Conservation (phyloP, 2,797 vertebrate species). For the Valencia hispanica region DNA sequence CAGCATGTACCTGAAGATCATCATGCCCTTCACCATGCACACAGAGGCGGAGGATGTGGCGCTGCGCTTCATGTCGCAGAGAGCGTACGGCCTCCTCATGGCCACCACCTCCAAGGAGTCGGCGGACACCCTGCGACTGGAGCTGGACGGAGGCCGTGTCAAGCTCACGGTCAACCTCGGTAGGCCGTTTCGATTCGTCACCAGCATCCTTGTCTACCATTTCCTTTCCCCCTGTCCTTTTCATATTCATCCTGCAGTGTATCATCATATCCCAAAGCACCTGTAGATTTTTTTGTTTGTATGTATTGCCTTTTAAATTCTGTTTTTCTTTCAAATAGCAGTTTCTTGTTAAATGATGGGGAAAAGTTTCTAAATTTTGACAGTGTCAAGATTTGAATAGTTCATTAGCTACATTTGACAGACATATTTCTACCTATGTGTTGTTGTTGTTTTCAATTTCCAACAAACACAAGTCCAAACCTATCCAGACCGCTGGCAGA, state of each 20-base stretch:
- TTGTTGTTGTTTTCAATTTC: not conserved
- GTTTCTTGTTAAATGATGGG: slow-evolving; percentile 2
- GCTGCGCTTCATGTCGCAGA: slow-evolving; percentile 94
- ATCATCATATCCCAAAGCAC: slow-evolving; percentile 9
- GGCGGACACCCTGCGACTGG: slow-evolving; percentile 91
- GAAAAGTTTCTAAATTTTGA: slow-evolving; percentile 45
- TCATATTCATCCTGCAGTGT: slow-evolving; percentile 28
- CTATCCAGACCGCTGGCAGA: not conserved
- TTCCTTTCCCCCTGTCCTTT: slow-evolving; percentile 22
- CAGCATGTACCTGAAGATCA: slow-evolving; percentile 96
- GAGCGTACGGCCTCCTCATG: slow-evolving; percentile 93
- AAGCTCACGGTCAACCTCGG: slow-evolving; percentile 95
- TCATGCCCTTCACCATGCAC: slow-evolving; percentile 89
- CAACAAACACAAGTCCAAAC: not conserved
- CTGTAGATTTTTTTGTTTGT: slow-evolving; percentile 15
- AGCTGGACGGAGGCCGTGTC: slow-evolving; percentile 92
- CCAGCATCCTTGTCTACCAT: slow-evolving; percentile 18
- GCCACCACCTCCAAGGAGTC: slow-evolving; percentile 95
- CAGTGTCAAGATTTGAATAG: not conserved
- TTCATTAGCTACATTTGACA: not conserved
- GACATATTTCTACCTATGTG: not conserved
- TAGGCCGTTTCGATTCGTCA: slow-evolving; percentile 68
- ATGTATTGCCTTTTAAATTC: slow-evolving; percentile 13
- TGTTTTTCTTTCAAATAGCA: slow-evolving; percentile 5
- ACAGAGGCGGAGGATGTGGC: slow-evolving; percentile 93